These are phyloP conservation scores for Oceanites oceanicus DNA, from an alignment of 2,113 vertebrate species.

Conservation along the genomic window DNA sequence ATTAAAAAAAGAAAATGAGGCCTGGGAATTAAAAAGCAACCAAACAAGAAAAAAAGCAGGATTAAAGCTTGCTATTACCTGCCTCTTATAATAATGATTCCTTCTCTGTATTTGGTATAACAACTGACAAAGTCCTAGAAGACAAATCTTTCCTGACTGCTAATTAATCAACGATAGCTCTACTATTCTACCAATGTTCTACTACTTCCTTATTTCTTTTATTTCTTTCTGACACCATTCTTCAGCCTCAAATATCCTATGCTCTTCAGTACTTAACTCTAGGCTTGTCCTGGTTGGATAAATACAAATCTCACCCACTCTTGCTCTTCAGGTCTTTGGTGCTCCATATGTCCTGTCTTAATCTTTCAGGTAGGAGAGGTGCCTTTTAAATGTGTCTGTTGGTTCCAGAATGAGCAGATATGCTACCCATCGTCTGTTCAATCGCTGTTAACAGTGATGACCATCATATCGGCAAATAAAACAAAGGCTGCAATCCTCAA, in stretches of 20 bases:
- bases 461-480: not conserved
- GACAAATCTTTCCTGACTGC: not conserved
- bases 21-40: not conserved
- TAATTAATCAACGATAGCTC: not conserved
- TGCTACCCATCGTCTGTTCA: rapidly evolving
- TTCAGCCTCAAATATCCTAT: not conserved
- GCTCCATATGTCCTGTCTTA: not conserved
- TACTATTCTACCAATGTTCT: not conserved
- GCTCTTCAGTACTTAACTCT: not conserved
- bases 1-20: not conserved
- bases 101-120: not conserved
- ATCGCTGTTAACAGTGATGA: not conserved
- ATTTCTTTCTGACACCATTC: not conserved
- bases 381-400: not conserved
- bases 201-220: not conserved
- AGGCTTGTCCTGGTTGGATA: not conserved
- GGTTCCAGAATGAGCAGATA: not conserved
- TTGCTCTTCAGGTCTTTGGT: not conserved
- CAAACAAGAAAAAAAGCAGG: not conserved
- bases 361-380: not conserved
- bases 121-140: not conserved
- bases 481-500: not conserved
- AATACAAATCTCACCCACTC: not conserved
- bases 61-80: not conserved
- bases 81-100: not conserved